Conservation (phyloP, 2,113 vertebrate genomes). For the Peromyscus maniculatus region DNA sequence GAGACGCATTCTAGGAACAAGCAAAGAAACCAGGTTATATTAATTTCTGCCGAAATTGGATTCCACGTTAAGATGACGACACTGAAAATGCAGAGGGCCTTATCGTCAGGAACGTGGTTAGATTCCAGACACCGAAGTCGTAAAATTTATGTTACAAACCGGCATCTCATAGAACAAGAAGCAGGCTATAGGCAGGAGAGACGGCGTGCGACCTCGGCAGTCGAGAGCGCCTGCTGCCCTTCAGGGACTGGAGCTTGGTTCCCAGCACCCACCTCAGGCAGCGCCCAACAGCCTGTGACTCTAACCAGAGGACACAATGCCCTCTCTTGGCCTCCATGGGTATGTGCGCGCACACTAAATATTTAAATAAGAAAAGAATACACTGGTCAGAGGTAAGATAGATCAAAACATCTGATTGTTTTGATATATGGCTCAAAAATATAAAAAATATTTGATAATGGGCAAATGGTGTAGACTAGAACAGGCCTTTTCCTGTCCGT, state of each 20-base stretch:
- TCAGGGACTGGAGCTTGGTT: background rate
- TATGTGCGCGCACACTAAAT: background rate
- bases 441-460: background rate
- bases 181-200: accelerated
- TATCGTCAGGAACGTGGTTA: background rate
- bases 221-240: background rate
- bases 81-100: background rate
- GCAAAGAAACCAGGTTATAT: background rate
- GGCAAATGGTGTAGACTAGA: background rate
- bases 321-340: background rate
- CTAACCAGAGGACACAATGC: no score
- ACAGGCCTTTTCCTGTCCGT: background rate
- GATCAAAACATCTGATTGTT: background rate
- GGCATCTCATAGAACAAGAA: background rate
- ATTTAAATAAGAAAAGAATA: background rate
- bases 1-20: background rate
- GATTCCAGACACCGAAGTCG: background rate
- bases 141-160: background rate
- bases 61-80: background rate
- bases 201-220: background rate
- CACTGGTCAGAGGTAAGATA: background rate
- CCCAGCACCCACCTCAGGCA: background rate
- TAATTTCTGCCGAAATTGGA: background rate
- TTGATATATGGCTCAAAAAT: background rate
- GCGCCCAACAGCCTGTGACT: no score